Base-by-base conservation (phyloP, 2,888 invertebrate genomes). In the Caenorhabditis sp. region DNA sequence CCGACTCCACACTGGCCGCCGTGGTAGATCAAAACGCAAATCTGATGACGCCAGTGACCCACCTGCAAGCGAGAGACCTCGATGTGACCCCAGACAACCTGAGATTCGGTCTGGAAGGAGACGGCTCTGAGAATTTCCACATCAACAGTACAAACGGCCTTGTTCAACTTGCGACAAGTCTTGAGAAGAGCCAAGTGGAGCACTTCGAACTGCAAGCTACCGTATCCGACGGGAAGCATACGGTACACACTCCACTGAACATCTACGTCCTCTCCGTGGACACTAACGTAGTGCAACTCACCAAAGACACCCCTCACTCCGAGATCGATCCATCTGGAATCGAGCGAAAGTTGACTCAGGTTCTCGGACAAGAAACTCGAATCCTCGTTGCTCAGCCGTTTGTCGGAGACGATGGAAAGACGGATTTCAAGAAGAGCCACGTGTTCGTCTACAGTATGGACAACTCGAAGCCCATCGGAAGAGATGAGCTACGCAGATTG, bases 401-500 rank as follows among this genome's bases (percentile, higher is more conserved):
- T 70, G 85, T 87, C 0, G 85, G 77, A 14, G 87, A 88, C 14
- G 80, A 90, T 31, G 88, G 89, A 7, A 72, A 80, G 2, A 74
- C 87, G 10, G 86, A 90, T 70, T 58, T 82, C 0, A 69, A 70
- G n/a, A 85, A 84, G n/a, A 82, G 85, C 10, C 88, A 86, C 28
- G 82, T 91, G 49, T 88, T 87, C 49, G 88, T 91, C 22, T 91
- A 91, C 64, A 85, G 89, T 0, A 54, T 89, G 28, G 89, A 91
- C 26, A 84, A 80, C 28, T 59, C 82, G 14, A 81, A 84, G 56
- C 90, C 90, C 19, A 72, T 89, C 28, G 68, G 68, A 10, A 82
- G 86, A 8, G 82, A 79, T 10, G 75, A 66, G n/a, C 59, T 89
- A 44, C 84, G 85, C 49, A 58, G 79, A 61, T 66, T 69, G 19